Evolutionary conservation across 2,888 invertebrate species (phyloP).

Genomic region (Beris morrisii): DNA sequence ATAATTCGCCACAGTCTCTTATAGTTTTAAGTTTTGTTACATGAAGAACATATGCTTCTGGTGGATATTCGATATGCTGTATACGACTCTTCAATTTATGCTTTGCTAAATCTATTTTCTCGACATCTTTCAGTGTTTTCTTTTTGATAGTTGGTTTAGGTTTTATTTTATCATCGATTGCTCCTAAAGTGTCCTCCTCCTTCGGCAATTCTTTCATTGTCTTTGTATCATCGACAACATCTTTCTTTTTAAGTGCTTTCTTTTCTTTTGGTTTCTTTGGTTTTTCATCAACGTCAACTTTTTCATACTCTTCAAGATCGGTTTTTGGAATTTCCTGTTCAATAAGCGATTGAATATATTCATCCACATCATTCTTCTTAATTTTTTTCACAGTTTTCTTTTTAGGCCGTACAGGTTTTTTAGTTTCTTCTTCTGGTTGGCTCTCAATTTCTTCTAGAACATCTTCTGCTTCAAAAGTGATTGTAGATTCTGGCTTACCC

Average conservation of each 20-base stretch:
- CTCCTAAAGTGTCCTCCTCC: constrained; percentile 8
- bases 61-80: constrained; percentile 65
- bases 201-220: neutral
- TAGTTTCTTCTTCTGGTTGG: neutral
- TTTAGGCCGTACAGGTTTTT: constrained; percentile 38
- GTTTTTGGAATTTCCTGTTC: constrained; percentile 52
- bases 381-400: constrained; percentile 50
- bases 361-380: constrained; percentile 48
- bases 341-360: constrained; percentile 47
- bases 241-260: constrained; percentile 12
- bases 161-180: constrained; percentile 3
- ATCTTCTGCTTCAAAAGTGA: constrained; percentile 47
- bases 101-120: constrained; percentile 53
- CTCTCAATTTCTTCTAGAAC: neutral
- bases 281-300: constrained; percentile 26
- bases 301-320: constrained; percentile 51
- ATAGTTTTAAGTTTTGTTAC: constrained; percentile 59
- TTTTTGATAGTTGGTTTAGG: constrained; percentile 45
- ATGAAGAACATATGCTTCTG: constrained; percentile 58
- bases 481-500: constrained; percentile 40
- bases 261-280: constrained; percentile 19
- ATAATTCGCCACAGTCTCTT: constrained; percentile 66
- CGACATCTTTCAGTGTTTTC: constrained; percentile 45
- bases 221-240: neutral
- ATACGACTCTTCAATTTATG: constrained; percentile 70